A percentile compares a stretch with the other conserved stretches of the same genome.
Conservation (phyloP, 1,140 invertebrate species). For the Drosophila santomea region DNA sequence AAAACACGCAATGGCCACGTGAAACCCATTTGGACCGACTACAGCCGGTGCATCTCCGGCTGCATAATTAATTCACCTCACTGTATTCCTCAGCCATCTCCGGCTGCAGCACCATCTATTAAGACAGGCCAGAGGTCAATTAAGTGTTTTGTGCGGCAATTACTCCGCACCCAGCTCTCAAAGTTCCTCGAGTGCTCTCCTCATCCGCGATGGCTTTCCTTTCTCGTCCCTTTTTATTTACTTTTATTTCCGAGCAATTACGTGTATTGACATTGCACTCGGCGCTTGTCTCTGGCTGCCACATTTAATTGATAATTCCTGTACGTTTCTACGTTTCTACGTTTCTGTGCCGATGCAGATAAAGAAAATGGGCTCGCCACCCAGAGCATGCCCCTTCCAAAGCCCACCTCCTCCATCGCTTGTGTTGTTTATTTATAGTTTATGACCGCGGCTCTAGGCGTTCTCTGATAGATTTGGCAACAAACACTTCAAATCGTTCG, state of each 20-base stretch:
- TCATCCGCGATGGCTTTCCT: slow-evolving; percentile 7
- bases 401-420: not conserved
- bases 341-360: slow-evolving; percentile 52
- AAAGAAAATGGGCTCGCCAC: slow-evolving; percentile 52
- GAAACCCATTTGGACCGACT: slow-evolving; percentile 47
- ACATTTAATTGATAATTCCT: slow-evolving; percentile 78
- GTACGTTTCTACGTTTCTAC: slow-evolving; percentile 33
- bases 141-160: slow-evolving; percentile 70
- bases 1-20: slow-evolving; percentile 70
- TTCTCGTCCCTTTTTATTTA: slow-evolving; percentile 36
- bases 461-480: slow-evolving; percentile 52
- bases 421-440: slow-evolving; percentile 62
- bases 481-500: slow-evolving; percentile 44
- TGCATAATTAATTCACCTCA: slow-evolving; percentile 73
- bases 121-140: slow-evolving; percentile 66
- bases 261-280: slow-evolving; percentile 72
- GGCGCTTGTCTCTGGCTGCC: slow-evolving; percentile 39
- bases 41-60: slow-evolving; percentile 45
- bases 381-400: slow-evolving; percentile 12
- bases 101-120: slow-evolving; percentile 11
- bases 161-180: slow-evolving; percentile 34
- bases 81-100: slow-evolving; percentile 4
- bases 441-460: slow-evolving; percentile 35
- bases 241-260: slow-evolving; percentile 59
- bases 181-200: slow-evolving; percentile 13